Evolutionary conservation across 2,888 invertebrate species (phyloP).

Genomic region (Phengaris alcon): DNA sequence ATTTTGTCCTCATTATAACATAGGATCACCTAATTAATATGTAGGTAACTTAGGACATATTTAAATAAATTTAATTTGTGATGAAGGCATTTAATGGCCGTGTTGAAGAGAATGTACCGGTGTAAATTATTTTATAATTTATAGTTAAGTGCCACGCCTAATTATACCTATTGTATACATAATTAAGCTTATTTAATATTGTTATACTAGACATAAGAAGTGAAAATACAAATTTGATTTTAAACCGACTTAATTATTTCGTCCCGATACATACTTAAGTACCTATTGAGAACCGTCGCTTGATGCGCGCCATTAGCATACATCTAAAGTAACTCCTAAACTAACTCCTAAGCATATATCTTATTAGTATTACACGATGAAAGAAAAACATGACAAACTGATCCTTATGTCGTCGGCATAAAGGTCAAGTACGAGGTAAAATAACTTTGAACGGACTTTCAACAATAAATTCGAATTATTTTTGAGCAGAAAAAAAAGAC

Average conservation of each 20-base stretch:
- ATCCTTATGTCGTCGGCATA: too few species aligned
- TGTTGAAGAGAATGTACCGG: conserved; percentile 61
- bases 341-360: too few species aligned
- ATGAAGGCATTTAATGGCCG: conserved; percentile 75
- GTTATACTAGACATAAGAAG: conserved; percentile 61
- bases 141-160: conserved; percentile 76
- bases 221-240: conserved; percentile 65
- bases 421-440: too few species aligned
- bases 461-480: too few species aligned
- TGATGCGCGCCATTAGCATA: too few species aligned
- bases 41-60: conserved; percentile 45
- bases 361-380: too few species aligned
- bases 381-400: too few species aligned
- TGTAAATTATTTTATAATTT: conserved; percentile 68
- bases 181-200: conserved; percentile 72
- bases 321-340: too few species aligned
- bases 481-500: too few species aligned
- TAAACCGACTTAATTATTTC: conserved; percentile 37
- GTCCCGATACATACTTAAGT: background rate
- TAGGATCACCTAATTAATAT: conserved; percentile 48
- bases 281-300: too few species aligned
- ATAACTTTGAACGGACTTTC: too few species aligned
- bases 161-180: conserved; percentile 56
- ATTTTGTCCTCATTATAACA: conserved; percentile 21
- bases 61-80: conserved; percentile 57